Percentiles rank a stretch among this genome's conserved stretches.
These are phyloP conservation scores for Tachina grossa DNA, from an alignment of 2,888 invertebrate genomes.

Conservation along the genomic window DNA sequence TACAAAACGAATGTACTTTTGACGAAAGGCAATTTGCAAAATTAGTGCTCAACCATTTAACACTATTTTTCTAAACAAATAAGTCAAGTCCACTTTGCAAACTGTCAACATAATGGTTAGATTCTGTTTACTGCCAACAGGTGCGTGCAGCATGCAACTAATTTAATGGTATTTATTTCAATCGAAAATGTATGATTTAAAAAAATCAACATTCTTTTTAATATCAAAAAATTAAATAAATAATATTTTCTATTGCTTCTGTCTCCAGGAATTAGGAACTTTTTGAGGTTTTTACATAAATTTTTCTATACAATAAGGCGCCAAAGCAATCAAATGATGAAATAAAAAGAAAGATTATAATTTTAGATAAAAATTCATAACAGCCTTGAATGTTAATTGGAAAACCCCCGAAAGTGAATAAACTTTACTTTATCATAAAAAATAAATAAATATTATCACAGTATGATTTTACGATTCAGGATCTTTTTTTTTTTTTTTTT, in stretches of 20 bases:
- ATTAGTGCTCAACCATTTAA: constrained; percentile 8
- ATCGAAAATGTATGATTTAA: neutral
- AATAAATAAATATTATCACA: too few species aligned
- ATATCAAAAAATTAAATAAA: neutral
- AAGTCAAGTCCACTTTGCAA: constrained; percentile 15
- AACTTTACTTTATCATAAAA: too few species aligned
- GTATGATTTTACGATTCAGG: too few species aligned
- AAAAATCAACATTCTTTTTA: neutral
- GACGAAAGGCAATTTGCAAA: constrained; percentile 43
- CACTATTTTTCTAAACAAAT: neutral
- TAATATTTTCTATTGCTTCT: neutral
- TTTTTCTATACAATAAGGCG: neutral
- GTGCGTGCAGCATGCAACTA: constrained; percentile 51
- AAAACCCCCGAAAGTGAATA: too few species aligned
- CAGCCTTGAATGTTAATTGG: constrained; percentile 1
- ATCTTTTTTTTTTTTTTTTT: too few species aligned
- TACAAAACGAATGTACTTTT: constrained; percentile 18
- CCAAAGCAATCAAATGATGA: neutral
- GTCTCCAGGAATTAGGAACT: neutral
- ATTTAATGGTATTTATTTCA: constrained; percentile 19
- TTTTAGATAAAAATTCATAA: constrained; percentile 26
- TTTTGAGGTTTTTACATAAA: neutral
- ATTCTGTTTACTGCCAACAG: constrained; percentile 7
- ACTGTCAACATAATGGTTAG: constrained; percentile 50
- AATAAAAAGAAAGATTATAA: neutral